Base-by-base conservation (phyloP, 2,113 vertebrate genomes). In the Scomber japonicus region DNA sequence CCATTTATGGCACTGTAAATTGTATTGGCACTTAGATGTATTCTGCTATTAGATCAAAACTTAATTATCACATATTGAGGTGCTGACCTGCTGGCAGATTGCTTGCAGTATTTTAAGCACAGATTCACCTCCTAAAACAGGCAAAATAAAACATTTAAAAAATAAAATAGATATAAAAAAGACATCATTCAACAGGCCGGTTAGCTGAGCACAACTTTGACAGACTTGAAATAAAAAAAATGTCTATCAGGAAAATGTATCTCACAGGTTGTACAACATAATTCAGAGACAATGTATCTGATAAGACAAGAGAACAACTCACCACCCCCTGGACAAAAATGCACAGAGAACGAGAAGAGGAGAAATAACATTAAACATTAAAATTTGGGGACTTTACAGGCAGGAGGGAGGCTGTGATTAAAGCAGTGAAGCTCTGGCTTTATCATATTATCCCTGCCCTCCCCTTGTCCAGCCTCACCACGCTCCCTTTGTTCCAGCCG, bases 381-480 rank as follows among this genome's bases (percentile, higher is more conserved):
- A 83, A 91, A 87, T 85, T 48, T 67, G 50, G 55, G 71, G 61
- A 11, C 67, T 86, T 77, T 80, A 66, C 55, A 64, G 71, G 49
- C 80, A 51, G 82, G 35, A 78, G 73, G 67, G 83, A 44, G 78
- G 65, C 84, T 78, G 83, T 87, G 89, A 94, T 92, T 88, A 92
- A 93, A 90, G 88, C 81, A 49, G 83, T 62, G 64, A 77, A 75
- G 85, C 87, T 65, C 71, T 75, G 86, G 87, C 85, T 92, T 94
- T 88, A 92, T 92, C 92, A 90, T 92, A 93, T 92, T 94, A 93
- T 92, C 90, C 89, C 77, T 89, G 87, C 86, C 86, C 91, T 89
- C 82, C 81, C 84, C 87, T 85, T 89, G 90, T 91, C 87, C 90
- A 80, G 84, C 85, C 87, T 84, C 91, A 88, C 82, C 89, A 87